Percentiles rank a stretch among this genome's conserved stretches.
Conservation (phyloP, 2,797 vertebrate species). For the Hypotaenidia philippensis region DNA sequence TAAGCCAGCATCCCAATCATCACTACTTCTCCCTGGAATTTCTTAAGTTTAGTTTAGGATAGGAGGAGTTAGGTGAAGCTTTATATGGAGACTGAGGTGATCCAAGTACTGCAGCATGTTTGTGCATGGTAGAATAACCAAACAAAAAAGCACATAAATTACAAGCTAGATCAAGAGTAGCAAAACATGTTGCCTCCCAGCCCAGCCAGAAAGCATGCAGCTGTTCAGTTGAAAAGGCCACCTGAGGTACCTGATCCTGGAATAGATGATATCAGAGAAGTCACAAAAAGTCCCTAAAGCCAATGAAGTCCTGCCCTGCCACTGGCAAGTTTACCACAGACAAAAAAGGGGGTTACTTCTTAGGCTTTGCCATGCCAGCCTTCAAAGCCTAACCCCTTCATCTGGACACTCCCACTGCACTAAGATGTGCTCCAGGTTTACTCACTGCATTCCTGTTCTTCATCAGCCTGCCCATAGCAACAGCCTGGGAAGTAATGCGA, state of each 20-base stretch:
- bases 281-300: not conserved
- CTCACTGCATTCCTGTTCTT: not conserved
- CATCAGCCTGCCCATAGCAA: not conserved
- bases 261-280: not conserved
- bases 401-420: not conserved
- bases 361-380: not conserved
- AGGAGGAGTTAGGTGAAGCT: not conserved
- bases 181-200: not conserved
- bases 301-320: not conserved
- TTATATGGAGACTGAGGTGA: not conserved
- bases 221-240: not conserved
- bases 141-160: not conserved
- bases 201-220: not conserved
- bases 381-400: not conserved
- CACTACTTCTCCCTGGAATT: not conserved
- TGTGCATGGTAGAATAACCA: not conserved
- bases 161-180: slow-evolving; percentile 2
- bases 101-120: not conserved
- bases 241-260: not conserved
- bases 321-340: not conserved
- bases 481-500: not conserved
- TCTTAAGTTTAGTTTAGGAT: not conserved
- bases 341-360: not conserved
- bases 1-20: not conserved
- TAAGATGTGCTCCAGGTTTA: not conserved